Evolutionary conservation across 2,113 vertebrate species (phyloP).

Genomic region (Camelus dromedarius): DNA sequence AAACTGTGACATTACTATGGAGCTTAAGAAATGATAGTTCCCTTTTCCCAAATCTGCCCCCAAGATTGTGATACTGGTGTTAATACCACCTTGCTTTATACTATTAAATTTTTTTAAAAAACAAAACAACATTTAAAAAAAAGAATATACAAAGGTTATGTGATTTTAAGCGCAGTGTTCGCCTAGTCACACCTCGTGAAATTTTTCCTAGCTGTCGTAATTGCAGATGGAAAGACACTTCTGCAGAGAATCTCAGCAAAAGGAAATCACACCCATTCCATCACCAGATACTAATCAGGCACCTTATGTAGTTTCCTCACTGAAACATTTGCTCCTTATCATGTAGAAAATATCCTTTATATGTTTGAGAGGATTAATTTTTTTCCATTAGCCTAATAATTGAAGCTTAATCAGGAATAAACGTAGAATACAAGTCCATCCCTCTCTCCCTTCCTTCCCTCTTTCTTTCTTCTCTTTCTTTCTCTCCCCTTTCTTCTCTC

Average conservation of each 20-base stretch:
- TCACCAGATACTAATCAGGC: not conserved
- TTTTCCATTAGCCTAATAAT: constrained; percentile 25
- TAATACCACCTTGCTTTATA: constrained; percentile 15
- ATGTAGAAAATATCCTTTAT: not conserved
- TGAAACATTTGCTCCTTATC: not conserved
- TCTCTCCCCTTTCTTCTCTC: not conserved
- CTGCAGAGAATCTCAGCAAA: not conserved
- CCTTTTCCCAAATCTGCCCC: not conserved
- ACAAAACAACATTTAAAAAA: not conserved
- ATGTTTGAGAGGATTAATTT: not conserved
- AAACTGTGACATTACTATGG: not conserved
- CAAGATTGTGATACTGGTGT: not conserved
- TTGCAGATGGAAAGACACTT: constrained; percentile 12
- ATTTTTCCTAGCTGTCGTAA: not conserved
- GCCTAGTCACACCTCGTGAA: not conserved
- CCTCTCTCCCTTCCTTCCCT: no score
- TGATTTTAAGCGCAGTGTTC: not conserved
- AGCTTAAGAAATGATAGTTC: constrained; percentile 31
- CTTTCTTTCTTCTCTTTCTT: no score
- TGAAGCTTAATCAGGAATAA: not conserved
- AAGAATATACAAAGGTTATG: not conserved
- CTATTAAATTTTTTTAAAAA: not conserved
- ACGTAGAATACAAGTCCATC: not conserved
- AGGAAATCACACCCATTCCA: not conserved
- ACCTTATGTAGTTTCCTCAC: not conserved